phyloP scores from a whole-genome alignment of 2,113 vertebrate species.

The Helogale parvula region DNA sequence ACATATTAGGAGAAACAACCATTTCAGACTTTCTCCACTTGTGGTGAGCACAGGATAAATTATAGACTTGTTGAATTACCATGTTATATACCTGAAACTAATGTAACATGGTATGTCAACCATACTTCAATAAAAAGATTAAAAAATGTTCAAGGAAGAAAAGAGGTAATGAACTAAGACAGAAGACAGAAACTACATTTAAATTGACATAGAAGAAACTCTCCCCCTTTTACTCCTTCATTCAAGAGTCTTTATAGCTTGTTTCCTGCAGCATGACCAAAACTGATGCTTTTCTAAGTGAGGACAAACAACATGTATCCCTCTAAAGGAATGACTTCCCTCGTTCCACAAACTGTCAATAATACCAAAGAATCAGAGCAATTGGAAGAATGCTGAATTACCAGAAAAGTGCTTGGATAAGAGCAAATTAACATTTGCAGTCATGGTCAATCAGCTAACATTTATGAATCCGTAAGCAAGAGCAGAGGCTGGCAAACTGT shows the following conservation, averaged over 20 bases:
- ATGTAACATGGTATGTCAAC: not conserved
- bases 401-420: not conserved
- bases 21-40: constrained; percentile 4
- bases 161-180: not conserved
- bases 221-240: not conserved
- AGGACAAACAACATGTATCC: not conserved
- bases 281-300: not conserved
- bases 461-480: not conserved
- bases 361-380: not conserved
- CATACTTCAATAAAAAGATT: not conserved
- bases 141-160: not conserved
- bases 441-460: not conserved
- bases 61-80: not conserved
- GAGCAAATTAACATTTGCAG: not conserved
- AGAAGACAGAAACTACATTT: not conserved
- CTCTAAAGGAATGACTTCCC: not conserved
- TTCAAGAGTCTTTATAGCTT: not conserved
- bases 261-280: not conserved
- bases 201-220: not conserved
- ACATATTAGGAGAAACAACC: not conserved
- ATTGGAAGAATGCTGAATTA: not conserved
- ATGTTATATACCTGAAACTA: not conserved
- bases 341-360: not conserved
- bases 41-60: not conserved
- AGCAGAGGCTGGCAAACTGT: not conserved